Evolutionary conservation across 1,140 invertebrate species (phyloP).

Genomic region (Oreohelix idahoensis): DNA sequence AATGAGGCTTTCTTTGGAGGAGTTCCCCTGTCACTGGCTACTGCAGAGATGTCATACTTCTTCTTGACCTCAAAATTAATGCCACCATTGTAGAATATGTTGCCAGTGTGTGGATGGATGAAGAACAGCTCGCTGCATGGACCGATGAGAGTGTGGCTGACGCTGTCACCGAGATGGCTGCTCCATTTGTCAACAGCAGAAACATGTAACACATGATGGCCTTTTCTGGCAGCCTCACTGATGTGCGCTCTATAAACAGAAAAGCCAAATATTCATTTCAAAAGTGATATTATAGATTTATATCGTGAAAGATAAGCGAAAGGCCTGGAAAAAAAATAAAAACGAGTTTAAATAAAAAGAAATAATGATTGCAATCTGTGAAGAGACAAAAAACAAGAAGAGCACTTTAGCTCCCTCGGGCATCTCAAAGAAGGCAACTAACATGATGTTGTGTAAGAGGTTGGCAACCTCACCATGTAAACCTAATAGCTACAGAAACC

Average conservation of each 20-base stretch:
- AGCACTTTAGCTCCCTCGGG: no score
- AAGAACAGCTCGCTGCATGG: slow-evolving; percentile 86
- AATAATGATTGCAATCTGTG: no score
- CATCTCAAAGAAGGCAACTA: no score
- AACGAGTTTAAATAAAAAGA: no score
- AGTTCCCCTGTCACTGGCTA: slow-evolving; percentile 71
- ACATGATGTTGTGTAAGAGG: no score
- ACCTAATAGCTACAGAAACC: no score
- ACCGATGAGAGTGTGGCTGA: slow-evolving; percentile 83
- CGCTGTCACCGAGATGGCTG: slow-evolving; percentile 76
- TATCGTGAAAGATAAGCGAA: no score
- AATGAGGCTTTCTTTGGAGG: slow-evolving; percentile 76
- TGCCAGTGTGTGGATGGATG: slow-evolving; percentile 81
- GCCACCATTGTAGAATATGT: slow-evolving; percentile 82
- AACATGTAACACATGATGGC: slow-evolving; percentile 73
- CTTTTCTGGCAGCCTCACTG: slow-evolving; percentile 82
- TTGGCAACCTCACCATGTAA: no score
- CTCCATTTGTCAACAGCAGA: slow-evolving; percentile 72
- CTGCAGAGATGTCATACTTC: slow-evolving; percentile 79
- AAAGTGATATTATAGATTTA: no score
- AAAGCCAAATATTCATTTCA: no score
- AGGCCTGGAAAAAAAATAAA: no score
- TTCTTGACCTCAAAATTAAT: slow-evolving; percentile 86
- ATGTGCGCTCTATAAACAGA: slow-evolving; percentile 61
- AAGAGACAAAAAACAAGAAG: no score